Conservation (phyloP, 2,888 invertebrate genomes). For the Dasysyrphus tricinctus region DNA sequence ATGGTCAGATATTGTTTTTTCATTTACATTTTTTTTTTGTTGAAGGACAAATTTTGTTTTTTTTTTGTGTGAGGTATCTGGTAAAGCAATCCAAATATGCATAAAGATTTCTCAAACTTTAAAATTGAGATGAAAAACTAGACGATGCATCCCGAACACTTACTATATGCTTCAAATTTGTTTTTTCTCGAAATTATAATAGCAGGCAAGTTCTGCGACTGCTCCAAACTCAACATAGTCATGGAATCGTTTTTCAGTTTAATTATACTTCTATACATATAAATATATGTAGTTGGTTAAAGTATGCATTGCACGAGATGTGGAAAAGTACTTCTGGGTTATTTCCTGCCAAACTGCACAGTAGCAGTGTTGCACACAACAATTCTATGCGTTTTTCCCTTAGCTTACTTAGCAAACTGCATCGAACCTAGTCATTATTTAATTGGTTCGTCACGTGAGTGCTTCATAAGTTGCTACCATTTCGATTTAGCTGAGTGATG, state of each 20-base stretch:
- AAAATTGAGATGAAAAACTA: neutral
- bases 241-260: constrained; percentile 43
- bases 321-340: constrained; percentile 71
- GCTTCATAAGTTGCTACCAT: constrained; percentile 32
- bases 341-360: constrained; percentile 52
- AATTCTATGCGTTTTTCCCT: constrained; percentile 38
- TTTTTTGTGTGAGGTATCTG: neutral
- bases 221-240: constrained; percentile 23
- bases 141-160: neutral
- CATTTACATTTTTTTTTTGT: neutral
- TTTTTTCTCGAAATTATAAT: neutral
- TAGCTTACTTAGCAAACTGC: constrained; percentile 20
- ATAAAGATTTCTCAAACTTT: neutral
- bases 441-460: constrained; percentile 71
- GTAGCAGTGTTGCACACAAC: constrained; percentile 17
- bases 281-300: neutral
- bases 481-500: constrained; percentile 34
- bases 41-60: neutral
- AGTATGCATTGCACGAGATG: constrained; percentile 50
- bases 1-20: neutral
- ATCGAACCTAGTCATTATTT: constrained; percentile 37
- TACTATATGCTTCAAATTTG: neutral
- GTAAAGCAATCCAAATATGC: neutral
- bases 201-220: constrained; percentile 1
- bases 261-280: constrained; percentile 10